phyloP scores from a whole-genome alignment of 1,140 invertebrate species.

The Orussus abietinus region DNA sequence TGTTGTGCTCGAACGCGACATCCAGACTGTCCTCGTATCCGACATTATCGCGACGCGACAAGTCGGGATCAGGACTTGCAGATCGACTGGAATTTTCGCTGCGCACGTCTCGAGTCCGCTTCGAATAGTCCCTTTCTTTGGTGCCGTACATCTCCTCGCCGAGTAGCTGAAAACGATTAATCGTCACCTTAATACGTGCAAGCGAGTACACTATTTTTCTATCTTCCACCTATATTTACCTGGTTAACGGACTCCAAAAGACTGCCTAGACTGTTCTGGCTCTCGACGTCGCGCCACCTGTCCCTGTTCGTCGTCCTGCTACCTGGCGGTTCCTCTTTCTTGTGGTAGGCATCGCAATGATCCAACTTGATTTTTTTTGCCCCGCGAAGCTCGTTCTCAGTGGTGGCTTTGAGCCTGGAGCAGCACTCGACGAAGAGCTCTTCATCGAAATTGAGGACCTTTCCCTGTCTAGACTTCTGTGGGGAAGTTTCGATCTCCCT shows the following conservation, averaged over 20 bases:
- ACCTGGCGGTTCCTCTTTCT: constrained; percentile 30
- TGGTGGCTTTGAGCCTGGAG: constrained; percentile 47
- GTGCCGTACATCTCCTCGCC: constrained; percentile 47
- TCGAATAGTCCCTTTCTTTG: constrained; percentile 35
- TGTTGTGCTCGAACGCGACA: constrained; percentile 50
- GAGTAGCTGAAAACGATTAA: constrained; percentile 36
- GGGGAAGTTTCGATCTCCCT: constrained; percentile 24
- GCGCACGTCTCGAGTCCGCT: constrained; percentile 12
- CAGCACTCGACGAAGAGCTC: constrained; percentile 50
- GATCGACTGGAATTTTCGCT: constrained; percentile 40
- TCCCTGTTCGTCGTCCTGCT: constrained; percentile 33
- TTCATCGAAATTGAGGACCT: constrained; percentile 48
- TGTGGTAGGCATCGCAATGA: constrained; percentile 38
- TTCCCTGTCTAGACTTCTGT: constrained; percentile 38
- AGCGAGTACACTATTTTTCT: background rate
- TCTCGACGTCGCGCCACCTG: constrained; percentile 45
- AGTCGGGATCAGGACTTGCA: constrained; percentile 29
- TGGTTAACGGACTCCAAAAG: constrained; percentile 49
- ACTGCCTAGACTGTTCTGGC: constrained; percentile 47
- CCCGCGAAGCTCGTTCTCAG: constrained; percentile 46
- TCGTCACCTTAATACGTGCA: constrained; percentile 3
- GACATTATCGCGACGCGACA: constrained; percentile 33
- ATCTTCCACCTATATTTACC: constrained; percentile 29
- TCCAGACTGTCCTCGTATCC: constrained; percentile 49
- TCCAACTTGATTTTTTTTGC: constrained; percentile 51